These are phyloP conservation scores for Zygaena filipendulae DNA, from an alignment of 2,888 invertebrate genomes.

Conservation along the genomic window DNA sequence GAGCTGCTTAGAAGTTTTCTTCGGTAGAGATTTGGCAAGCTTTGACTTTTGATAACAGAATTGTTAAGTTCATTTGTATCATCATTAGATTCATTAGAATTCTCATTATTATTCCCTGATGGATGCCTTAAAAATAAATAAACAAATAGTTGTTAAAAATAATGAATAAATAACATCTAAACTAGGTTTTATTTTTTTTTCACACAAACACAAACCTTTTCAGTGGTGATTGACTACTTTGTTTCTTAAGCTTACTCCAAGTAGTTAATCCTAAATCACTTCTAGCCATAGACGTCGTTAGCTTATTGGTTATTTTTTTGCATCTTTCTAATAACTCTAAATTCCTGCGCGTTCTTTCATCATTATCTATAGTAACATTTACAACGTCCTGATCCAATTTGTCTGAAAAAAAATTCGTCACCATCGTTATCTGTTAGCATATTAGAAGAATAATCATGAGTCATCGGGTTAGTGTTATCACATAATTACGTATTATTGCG, in stretches of 20 bases:
- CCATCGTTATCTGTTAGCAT: constrained; percentile 25
- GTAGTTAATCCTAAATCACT: constrained; percentile 91
- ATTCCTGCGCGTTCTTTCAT: constrained; percentile 68
- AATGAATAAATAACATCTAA: constrained; percentile 6
- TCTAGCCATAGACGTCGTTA: constrained; percentile 85
- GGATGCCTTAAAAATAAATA: constrained; percentile 69
- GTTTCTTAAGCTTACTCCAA: constrained; percentile 86
- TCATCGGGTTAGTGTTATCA: too few species aligned
- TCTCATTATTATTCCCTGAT: constrained; percentile 80
- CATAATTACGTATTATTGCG: constrained; percentile 25
- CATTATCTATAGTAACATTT: constrained; percentile 52
- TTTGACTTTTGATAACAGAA: constrained; percentile 78
- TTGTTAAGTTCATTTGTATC: constrained; percentile 68
- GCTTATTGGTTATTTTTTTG: constrained; percentile 60
- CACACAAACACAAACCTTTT: too few species aligned
- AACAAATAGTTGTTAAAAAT: too few species aligned
- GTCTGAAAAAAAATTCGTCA: constrained; percentile 41
- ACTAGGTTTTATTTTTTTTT: too few species aligned
- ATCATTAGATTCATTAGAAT: constrained; percentile 61
- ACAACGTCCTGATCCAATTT: constrained; percentile 52
- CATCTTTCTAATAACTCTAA: constrained; percentile 66
- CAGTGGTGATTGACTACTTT: constrained; percentile 73
- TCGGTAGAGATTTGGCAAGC: constrained; percentile 79
- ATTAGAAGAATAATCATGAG: too few species aligned
- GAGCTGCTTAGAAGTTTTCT: constrained; percentile 62